A percentile compares a stretch with the other conserved stretches of the same genome.
Conservation (phyloP, 1,140 invertebrate species). For the Aphelinus atriplicis region DNA sequence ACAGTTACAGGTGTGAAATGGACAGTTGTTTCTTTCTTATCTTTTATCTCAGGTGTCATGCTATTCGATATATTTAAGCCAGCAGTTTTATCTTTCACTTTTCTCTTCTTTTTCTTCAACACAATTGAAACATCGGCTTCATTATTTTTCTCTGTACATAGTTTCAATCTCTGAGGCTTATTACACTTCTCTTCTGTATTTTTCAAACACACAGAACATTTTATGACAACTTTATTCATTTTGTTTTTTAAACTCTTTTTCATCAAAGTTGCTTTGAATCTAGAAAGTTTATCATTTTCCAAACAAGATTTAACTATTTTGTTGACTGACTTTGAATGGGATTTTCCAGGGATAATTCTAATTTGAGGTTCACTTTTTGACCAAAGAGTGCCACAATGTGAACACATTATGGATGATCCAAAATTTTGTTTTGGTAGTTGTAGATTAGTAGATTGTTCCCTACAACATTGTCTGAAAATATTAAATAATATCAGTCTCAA, state of each 20-base stretch:
- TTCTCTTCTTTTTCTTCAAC: constrained; percentile 54
- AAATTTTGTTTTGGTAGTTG: constrained; percentile 52
- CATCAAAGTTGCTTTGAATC: constrained; percentile 44
- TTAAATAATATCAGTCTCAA: constrained; percentile 19
- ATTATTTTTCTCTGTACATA: constrained; percentile 24
- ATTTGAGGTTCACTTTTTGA: constrained; percentile 45
- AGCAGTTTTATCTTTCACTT: constrained; percentile 54
- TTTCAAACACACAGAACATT: constrained; percentile 53
- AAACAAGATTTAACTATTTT: constrained; percentile 40
- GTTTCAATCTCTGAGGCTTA: constrained; percentile 48
- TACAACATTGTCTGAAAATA: constrained; percentile 51
- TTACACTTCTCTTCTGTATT: constrained; percentile 46
- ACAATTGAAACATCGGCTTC: background rate
- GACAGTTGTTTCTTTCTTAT: constrained; percentile 10
- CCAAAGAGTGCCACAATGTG: constrained; percentile 58
- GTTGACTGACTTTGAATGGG: constrained; percentile 44
- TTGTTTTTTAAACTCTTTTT: constrained; percentile 51
- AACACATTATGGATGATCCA: constrained; percentile 53
- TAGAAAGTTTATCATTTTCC: constrained; percentile 43
- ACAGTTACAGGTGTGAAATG: constrained; percentile 24
- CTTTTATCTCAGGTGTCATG: constrained; percentile 19
- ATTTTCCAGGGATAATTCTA: constrained; percentile 48
- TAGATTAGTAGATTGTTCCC: constrained; percentile 32
- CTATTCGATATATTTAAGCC: constrained; percentile 52
- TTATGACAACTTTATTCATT: constrained; percentile 53